Conservation (phyloP, 37 sponge, comb jelly and placozoan species). For the Petrosia ficiformis region DNA sequence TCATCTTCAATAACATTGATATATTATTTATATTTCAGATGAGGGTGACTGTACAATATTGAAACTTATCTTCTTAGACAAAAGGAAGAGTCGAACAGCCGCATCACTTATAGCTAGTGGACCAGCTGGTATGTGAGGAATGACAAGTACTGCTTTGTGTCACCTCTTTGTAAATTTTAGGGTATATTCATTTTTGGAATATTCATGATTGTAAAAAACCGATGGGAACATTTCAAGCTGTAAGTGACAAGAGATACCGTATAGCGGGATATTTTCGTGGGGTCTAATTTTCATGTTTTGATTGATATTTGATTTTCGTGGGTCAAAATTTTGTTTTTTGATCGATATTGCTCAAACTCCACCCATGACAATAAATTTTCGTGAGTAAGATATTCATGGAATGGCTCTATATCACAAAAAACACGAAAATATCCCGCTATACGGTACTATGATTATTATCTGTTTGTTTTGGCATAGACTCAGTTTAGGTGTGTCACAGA, state of each 20-base stretch:
- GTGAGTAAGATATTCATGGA: no score
- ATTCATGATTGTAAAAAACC: slow-evolving; percentile 40
- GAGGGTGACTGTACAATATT: slow-evolving; percentile 62
- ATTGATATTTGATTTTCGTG: no score
- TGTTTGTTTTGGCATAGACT: neutral
- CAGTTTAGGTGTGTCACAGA: slow-evolving; percentile 15
- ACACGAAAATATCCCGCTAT: no score
- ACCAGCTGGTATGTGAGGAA: slow-evolving; percentile 44
- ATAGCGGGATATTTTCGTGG: no score
- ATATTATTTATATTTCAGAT: slow-evolving; percentile 9
- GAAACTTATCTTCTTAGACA: slow-evolving; percentile 62
- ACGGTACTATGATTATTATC: no score
- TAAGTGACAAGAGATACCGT: no score
- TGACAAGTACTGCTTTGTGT: neutral
- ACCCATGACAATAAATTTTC: no score
- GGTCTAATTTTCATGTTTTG: no score
- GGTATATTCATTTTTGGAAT: slow-evolving; percentile 88
- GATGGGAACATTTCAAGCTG: slow-evolving; percentile 51
- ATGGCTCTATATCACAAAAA: no score
- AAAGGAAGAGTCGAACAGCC: slow-evolving; percentile 35
- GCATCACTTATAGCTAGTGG: slow-evolving; percentile 76
- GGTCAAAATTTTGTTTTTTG: no score
- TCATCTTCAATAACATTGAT: neutral
- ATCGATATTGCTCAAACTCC: no score
- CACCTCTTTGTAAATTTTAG: slow-evolving; percentile 15